Conservation (phyloP, 2,888 invertebrate species). For the Cybosia mesomella region DNA sequence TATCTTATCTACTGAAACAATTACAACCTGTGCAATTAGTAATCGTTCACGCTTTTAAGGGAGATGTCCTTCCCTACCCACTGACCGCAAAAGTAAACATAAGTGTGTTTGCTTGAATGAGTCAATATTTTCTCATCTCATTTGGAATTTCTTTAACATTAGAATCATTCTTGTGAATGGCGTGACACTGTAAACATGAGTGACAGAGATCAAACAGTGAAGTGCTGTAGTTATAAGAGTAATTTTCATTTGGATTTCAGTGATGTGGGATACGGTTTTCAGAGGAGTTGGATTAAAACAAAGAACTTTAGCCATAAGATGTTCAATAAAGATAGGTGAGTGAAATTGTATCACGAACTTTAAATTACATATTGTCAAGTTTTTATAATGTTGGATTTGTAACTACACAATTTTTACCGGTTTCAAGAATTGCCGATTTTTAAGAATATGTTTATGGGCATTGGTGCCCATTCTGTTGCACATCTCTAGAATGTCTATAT, state of each 20-base stretch:
- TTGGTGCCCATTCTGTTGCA: not conserved
- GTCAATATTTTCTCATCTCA: conserved; percentile 27
- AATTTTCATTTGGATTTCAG: conserved; percentile 56
- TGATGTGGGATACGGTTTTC: conserved; percentile 63
- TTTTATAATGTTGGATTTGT: not conserved
- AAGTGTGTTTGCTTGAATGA: conserved; percentile 16
- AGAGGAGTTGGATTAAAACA: conserved; percentile 69
- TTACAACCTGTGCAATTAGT: conserved; percentile 33
- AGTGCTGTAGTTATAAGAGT: conserved; percentile 62
- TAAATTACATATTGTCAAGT: not conserved
- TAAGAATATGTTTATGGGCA: too few species aligned
- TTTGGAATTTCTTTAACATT: conserved; percentile 15
- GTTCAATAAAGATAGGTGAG: conserved; percentile 4
- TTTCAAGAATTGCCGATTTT: too few species aligned
- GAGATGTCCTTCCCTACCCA: not conserved
- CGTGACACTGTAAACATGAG: conserved; percentile 39
- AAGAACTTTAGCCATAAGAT: conserved; percentile 66
- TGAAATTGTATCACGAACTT: not conserved
- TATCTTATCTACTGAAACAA: conserved; percentile 27
- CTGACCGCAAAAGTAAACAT: not conserved
- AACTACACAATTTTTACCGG: too few species aligned
- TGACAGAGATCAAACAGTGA: conserved; percentile 55
- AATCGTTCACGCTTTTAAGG: not conserved
- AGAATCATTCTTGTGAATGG: conserved; percentile 27
- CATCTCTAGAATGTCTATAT: not conserved